Evolutionary conservation across 2,113 vertebrate species (phyloP), one percentile per base, ranked within the genome.

Genomic region (Tonatia bakeri): DNA sequence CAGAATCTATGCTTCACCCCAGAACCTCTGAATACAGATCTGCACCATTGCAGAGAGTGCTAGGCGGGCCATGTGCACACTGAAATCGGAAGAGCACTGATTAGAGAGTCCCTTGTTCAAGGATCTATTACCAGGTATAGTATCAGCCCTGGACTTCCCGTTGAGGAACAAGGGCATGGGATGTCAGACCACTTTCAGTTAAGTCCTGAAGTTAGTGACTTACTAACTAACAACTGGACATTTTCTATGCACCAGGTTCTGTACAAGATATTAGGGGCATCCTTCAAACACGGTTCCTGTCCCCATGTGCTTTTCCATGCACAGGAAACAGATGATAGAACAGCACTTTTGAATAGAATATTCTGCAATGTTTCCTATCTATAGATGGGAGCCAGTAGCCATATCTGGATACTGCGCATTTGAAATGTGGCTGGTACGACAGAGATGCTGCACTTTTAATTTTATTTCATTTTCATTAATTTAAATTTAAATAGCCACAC

Each of bases 11-110:
- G 12, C 9, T 69, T 9, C 28, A 28, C 7, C 31, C n/a, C 5
- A 61, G 24, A 33, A 47, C 22, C 13, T 9, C 26, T 33, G 47
- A 50, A 14, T 38, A 4, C 22, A 33, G 38, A 26, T 65, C 20
- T 36, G 52, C 1, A 14, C 13, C 16, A 0, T 11, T 6, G 38
- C 1, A 2, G 36, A 52, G 24, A 73, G 11, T 2, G 12, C 5
- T n/a, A 4, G 28, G 52, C 1, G 5, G n/a, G 2, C 16, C 40
- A 16, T 1, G 4, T 20, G 4, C 56, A 76, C 22, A 14, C 36
- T 64, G 43, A 40, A 82, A 50, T 3, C 3, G 14, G 52, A 87
- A 69, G 67, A 24, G 13, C 75, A 70, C 40, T 45, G 36, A 40
- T 11, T 5, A 45, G 4, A 76, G 33, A 70, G 59, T 40, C 89